These are phyloP conservation scores for Allacma fusca DNA, from an alignment of 2,888 invertebrate species.

Conservation along the genomic window DNA sequence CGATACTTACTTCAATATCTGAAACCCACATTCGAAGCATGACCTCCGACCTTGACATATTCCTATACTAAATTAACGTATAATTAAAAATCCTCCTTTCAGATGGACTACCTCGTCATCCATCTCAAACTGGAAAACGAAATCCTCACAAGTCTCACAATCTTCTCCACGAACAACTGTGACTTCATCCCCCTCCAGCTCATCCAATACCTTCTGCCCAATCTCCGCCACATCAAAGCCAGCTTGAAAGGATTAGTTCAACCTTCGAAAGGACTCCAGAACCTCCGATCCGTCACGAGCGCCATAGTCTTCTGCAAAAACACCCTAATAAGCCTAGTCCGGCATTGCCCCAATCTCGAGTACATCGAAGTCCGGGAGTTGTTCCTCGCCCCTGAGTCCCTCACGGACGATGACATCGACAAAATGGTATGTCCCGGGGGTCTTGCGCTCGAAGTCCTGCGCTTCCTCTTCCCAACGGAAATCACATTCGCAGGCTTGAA, in stretches of 20 bases:
- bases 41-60: no score
- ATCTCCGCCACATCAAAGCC: constrained; percentile 49
- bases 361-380: constrained; percentile 55
- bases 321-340: constrained; percentile 44
- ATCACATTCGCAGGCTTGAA: constrained; percentile 48
- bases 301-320: constrained; percentile 42
- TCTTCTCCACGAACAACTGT: constrained; percentile 42
- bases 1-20: no score
- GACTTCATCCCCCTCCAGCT: constrained; percentile 47
- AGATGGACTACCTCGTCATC: constrained; percentile 43
- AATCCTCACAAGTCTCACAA: constrained; percentile 37
- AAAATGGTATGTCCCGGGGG: constrained; percentile 42
- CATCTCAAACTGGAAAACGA: constrained; percentile 49
- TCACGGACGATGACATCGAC: constrained; percentile 43
- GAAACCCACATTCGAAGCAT: no score
- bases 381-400: neutral
- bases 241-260: constrained; percentile 45
- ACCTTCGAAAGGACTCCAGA: constrained; percentile 28
- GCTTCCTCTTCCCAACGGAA: constrained; percentile 49
- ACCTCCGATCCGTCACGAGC: constrained; percentile 42
- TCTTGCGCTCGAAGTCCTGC: no score
- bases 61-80: no score
- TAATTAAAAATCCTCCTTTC: constrained; percentile 9
- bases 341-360: constrained; percentile 47
- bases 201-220: constrained; percentile 47